Percentiles rank a stretch among this genome's conserved stretches.
phyloP scores from a whole-genome alignment of 2,113 vertebrate species.

The Callithrix jacchus region DNA sequence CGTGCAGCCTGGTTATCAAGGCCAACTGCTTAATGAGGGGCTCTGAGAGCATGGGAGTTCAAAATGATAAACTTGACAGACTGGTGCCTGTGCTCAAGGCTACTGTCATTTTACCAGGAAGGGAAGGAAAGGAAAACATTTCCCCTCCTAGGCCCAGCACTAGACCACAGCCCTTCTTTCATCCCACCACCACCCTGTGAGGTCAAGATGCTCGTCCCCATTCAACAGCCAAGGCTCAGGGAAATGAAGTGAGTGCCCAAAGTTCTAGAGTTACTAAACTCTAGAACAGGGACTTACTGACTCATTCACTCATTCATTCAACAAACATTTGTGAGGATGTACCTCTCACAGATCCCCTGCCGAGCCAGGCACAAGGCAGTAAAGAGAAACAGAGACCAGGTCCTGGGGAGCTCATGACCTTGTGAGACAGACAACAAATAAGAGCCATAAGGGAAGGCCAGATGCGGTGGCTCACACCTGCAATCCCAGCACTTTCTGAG shows the following conservation, averaged over 20 bases:
- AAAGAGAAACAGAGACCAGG: background rate
- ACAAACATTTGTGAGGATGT: background rate
- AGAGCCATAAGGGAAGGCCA: background rate
- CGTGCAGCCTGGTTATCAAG: fast-evolving
- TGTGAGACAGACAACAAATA: background rate
- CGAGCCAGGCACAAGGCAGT: background rate
- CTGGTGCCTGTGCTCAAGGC: background rate
- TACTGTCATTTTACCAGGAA: background rate
- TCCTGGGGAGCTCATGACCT: background rate
- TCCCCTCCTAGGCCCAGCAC: background rate
- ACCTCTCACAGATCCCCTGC: background rate
- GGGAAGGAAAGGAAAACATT: background rate
- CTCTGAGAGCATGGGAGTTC: background rate
- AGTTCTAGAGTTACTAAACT: background rate
- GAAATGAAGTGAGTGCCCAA: background rate
- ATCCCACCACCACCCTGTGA: background rate
- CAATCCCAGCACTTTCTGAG: too few relatives aligned
- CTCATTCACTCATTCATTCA: background rate
- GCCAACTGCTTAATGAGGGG: too few relatives aligned
- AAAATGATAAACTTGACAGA: background rate
- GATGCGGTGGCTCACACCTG: fast-evolving
- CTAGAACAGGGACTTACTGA: background rate
- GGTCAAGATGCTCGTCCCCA: background rate
- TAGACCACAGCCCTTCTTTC: background rate
- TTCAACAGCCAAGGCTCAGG: background rate